Evolutionary conservation across 2,888 invertebrate genomes (phyloP).

Genomic region (Cantharis lateralis): DNA sequence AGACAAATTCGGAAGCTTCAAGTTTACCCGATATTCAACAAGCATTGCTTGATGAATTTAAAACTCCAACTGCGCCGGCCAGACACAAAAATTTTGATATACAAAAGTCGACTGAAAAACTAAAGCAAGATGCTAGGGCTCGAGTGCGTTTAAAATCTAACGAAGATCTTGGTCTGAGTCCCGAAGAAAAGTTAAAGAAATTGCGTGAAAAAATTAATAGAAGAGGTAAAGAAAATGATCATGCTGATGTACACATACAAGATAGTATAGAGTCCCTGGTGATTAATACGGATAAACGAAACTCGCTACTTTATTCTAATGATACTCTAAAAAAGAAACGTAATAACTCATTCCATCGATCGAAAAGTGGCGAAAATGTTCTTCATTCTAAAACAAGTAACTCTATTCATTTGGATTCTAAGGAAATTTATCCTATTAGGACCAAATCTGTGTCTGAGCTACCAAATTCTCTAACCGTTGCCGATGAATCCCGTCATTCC

Average conservation of each 20-base stretch:
- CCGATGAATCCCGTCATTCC: not conserved
- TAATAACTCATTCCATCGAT: conserved; percentile 46
- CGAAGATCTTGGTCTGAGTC: conserved; percentile 73
- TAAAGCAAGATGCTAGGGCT: conserved; percentile 64
- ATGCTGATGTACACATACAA: conserved; percentile 41
- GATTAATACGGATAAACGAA: conserved; percentile 45
- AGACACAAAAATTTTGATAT: conserved; percentile 55
- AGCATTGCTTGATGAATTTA: conserved; percentile 51
- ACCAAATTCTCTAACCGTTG: conserved; percentile 14
- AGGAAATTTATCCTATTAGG: conserved; percentile 20
- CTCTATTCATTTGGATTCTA: not conserved
- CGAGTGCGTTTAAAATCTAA: conserved; percentile 71
- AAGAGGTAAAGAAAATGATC: conserved; percentile 38
- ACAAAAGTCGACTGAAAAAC: conserved; percentile 60
- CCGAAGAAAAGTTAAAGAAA: conserved; percentile 66
- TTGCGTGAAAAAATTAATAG: conserved; percentile 56
- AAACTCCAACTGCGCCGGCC: conserved; percentile 60
- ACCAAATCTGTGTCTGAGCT: conserved; percentile 50
- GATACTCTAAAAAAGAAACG: conserved; percentile 49
- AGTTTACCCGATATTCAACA: conserved; percentile 56
- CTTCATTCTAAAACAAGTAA: conserved; percentile 18
- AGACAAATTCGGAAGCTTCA: conserved; percentile 52
- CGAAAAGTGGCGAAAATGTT: conserved; percentile 47
- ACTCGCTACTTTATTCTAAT: conserved; percentile 48
- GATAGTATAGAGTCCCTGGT: conserved; percentile 45